A percentile compares a stretch with the other conserved stretches of the same genome.
Conservation (phyloP, 2,888 invertebrate species). For the Dasysyrphus tricinctus region DNA sequence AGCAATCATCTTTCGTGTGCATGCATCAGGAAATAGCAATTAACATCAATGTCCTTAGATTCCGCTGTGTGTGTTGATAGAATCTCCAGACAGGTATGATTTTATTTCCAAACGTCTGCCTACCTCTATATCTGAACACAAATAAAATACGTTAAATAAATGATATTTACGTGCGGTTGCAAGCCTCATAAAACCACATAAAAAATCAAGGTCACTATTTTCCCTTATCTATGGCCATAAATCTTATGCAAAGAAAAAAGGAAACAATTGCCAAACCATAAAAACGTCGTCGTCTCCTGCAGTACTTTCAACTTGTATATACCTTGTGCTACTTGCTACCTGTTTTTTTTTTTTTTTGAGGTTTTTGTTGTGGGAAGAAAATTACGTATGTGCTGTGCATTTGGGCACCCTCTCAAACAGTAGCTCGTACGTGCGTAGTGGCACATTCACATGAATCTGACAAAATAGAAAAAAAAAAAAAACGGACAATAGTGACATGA, state of each 20-base stretch:
- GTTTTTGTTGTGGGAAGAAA: constrained; percentile 28
- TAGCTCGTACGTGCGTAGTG: constrained; percentile 33
- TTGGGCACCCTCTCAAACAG: constrained; percentile 25
- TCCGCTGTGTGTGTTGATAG: neutral
- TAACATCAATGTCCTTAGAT: constrained; percentile 21
- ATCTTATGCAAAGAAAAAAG: constrained; percentile 37
- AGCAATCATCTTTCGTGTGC: constrained; percentile 16
- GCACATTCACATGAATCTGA: neutral
- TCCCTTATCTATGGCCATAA: constrained; percentile 48
- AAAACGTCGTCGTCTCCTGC: constrained; percentile 20
- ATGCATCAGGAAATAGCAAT: constrained; percentile 38
- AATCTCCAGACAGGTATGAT: neutral
- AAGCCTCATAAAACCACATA: constrained; percentile 23
- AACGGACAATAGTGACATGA: constrained; percentile 43
- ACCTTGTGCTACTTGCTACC: constrained; percentile 21
- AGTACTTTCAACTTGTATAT: constrained; percentile 21
- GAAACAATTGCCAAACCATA: constrained; percentile 56
- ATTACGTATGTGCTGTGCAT: constrained; percentile 15
- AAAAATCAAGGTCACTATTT: constrained; percentile 52
- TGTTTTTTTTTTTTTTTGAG: constrained; percentile 6
- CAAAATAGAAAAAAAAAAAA: neutral
- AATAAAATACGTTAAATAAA: constrained; percentile 25
- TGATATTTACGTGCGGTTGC: constrained; percentile 55
- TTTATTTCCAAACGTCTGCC: neutral
- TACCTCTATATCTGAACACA: neutral